These are phyloP conservation scores for Cyanoderma ruficeps DNA, from an alignment of 2,113 vertebrate species.

Conservation along the genomic window DNA sequence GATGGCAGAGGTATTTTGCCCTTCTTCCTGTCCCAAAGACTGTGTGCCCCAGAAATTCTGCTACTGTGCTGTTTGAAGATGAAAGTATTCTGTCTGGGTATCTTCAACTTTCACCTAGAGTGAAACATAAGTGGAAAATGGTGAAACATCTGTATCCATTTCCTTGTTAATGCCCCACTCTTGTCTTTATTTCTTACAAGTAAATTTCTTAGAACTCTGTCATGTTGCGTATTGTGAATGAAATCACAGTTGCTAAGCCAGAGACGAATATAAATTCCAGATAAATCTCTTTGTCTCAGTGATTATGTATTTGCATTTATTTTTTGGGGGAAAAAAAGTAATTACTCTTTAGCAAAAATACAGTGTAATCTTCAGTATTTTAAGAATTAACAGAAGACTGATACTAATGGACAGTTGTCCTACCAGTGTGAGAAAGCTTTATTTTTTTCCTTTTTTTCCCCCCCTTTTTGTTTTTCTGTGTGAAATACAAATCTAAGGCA, in stretches of 20 bases:
- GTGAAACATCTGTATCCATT: not conserved
- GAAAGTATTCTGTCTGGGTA: not conserved
- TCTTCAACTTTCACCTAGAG: not conserved
- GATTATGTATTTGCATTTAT: not conserved
- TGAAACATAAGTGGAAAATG: not conserved
- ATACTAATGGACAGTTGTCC: not conserved
- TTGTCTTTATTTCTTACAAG: not conserved
- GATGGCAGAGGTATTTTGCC: not conserved
- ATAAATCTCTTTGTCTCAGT: not conserved
- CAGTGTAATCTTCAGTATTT: not conserved
- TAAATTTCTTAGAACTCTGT: not conserved
- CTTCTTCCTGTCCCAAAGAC: not conserved
- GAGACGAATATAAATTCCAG: not conserved
- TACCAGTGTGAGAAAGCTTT: not conserved
- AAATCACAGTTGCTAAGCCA: not conserved
- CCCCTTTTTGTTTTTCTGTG: not conserved
- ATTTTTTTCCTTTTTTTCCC: not conserved
- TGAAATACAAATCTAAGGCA: slow-evolving; percentile 42
- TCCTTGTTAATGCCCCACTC: not conserved
- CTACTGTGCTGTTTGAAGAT: not conserved
- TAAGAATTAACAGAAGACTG: not conserved
- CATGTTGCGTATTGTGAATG: not conserved
- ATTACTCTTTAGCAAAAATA: not conserved
- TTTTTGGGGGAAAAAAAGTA: not conserved
- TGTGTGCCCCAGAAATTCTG: not conserved